Evolutionary conservation across 2,888 invertebrate genomes (phyloP).

Genomic region (Morpho achilles): DNA sequence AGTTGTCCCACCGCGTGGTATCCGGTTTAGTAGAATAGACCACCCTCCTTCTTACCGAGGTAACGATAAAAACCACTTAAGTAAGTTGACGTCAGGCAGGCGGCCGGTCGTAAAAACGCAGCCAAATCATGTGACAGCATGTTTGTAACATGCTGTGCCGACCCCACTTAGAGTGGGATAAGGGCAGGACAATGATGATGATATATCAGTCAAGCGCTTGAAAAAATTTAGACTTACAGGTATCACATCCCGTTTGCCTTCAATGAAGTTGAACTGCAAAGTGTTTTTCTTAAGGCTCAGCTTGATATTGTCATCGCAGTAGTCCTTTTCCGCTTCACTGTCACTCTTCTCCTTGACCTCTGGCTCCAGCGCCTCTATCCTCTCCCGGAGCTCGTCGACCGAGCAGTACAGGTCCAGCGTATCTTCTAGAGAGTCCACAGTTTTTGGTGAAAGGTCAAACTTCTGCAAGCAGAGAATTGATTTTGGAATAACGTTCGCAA

Average conservation of each 20-base stretch:
- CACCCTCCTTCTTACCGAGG: no score
- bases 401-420: constrained; percentile 83
- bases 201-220: no score
- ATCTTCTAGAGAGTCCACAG: constrained; percentile 75
- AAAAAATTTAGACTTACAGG: constrained; percentile 43
- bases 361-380: constrained; percentile 68
- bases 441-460: constrained; percentile 69
- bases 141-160: no score
- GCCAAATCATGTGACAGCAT: no score
- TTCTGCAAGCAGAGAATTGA: constrained; percentile 46
- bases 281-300: constrained; percentile 64
- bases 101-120: no score
- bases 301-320: constrained; percentile 47
- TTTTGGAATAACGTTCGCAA: no score
- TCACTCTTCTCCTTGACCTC: constrained; percentile 54
- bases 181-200: no score
- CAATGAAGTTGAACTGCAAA: constrained; percentile 70
- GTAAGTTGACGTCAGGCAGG: no score
- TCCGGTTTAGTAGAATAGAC: no score
- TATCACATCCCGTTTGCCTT: constrained; percentile 67
- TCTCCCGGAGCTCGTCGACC: constrained; percentile 81
- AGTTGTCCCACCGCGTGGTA: no score
- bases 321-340: constrained; percentile 42
- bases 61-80: no score
- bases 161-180: no score